Conservation (phyloP, 2,797 vertebrate species). For the Prionace glauca region DNA sequence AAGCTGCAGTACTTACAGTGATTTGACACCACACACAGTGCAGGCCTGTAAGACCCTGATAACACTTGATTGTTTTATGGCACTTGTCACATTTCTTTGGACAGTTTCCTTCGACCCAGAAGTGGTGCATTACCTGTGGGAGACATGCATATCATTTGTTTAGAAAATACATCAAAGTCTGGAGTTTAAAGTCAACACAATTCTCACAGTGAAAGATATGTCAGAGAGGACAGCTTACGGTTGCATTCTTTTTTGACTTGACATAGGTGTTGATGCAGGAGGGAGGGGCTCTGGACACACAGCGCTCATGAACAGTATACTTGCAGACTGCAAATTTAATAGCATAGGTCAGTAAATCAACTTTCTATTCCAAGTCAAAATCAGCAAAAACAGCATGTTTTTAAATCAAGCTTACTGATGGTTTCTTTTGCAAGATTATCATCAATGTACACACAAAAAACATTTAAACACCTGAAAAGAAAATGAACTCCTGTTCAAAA, state of each 20-base stretch:
- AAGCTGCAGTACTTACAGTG: conserved; percentile 66
- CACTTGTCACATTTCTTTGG: conserved; percentile 89
- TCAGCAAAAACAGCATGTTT: neutral
- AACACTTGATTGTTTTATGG: conserved; percentile 93
- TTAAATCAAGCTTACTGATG: neutral
- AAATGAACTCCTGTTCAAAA: neutral
- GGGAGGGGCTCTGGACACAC: conserved; percentile 75
- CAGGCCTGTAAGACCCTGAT: conserved; percentile 88
- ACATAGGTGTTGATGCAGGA: conserved; percentile 91
- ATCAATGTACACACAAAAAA: neutral
- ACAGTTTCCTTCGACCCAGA: conserved; percentile 93
- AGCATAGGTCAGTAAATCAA: conserved; percentile 38
- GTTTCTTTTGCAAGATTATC: neutral
- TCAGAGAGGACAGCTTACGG: conserved; percentile 62
- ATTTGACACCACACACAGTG: conserved; percentile 95
- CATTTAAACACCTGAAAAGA: neutral
- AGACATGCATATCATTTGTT: conserved; percentile 39
- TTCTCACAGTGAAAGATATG: neutral
- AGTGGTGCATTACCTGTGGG: conserved; percentile 84
- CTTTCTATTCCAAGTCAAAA: neutral
- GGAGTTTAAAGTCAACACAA: neutral
- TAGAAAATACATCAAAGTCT: neutral
- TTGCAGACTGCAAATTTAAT: conserved; percentile 77
- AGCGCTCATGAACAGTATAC: conserved; percentile 85
- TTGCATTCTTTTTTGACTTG: conserved; percentile 87